Base-by-base conservation (phyloP, 1,140 invertebrate genomes). In the Phenacoccus solenopsis region DNA sequence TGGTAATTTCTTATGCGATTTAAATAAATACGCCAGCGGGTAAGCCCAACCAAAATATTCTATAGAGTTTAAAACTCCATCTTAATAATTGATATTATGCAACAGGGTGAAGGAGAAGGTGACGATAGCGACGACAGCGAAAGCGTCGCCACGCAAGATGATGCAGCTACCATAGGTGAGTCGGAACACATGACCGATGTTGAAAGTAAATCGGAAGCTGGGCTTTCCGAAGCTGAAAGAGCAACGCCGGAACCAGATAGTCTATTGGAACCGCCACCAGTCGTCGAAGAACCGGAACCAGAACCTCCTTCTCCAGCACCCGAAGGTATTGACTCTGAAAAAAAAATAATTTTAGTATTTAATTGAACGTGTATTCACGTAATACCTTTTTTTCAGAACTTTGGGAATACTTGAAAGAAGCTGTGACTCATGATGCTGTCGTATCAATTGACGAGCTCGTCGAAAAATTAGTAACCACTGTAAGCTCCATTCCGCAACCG, bases 81-180 rank as follows among this genome's bases (percentile, higher is more conserved):
- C n/a, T n/a, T n/a, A n/a, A n/a, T n/a, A n/a, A n/a, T n/a, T n/a
- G n/a, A n/a, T n/a, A n/a, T n/a, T n/a, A n/a, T n/a, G n/a, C n/a
- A n/a, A 57, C 72, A 76, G 72, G 74, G 73, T 24, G 75, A 76
- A 70, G 74, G 71, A 24, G 71, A 69, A 70, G 30, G 5, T n/a
- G n/a, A n/a, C 5, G 71, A 70, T 3, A 68, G 49, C 28, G 71
- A 68, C 1, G 68, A 49, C 2, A 68, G 59, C 13, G 88, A 88
- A 78, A 89, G 90, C 78, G 86, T 87, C 75, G 88, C 89, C 20
- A 70, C 68, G n/a, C 61, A 49, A 12, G 74, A 73, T 3, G 72
- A 69, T 1, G 73, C 64, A 28, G 16, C 64, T 21, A 67, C 73
- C 1, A 72, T 49, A 3, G 38, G 38, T n/a, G 38, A 49, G 3